Evolutionary conservation across 1,140 invertebrate genomes (phyloP), one percentile per base, ranked within the genome.

Genomic region (Sweltsa coloradensis): DNA sequence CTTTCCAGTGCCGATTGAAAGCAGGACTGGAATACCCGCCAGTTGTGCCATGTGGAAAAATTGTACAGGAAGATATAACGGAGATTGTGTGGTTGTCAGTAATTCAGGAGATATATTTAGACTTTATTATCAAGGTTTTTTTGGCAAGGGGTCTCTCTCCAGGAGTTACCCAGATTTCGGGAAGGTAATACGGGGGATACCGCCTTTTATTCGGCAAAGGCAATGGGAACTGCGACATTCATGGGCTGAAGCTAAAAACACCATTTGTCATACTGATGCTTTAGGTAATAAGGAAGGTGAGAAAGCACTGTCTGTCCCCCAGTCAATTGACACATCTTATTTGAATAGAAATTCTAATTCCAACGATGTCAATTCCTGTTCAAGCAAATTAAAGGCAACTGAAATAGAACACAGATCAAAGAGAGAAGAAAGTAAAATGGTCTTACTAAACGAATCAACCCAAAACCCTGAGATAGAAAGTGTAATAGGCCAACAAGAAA

Each of bases 111-210:
- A 79, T 55, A 77, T 83, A 56, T 62, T 64, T 54, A 62, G 67
- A 22, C 1, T 51, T 46, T 45, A 34, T 51, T 52, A 52, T 16
- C 34, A 70, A 67, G 82, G 83, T 7, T 81, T 70, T 61, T 86
- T 81, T 67, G 83, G 83, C 1, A 84, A 84, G 69, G 79, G 79
- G 24, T 76, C 73, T 25, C 57, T 71, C 9, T 83, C 79, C 1
- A 67, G 74, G 31, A 73, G 75, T 26, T 70, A 67, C 52, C 80
- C 79, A 24, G 60, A 60, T 22, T 67, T 68, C 54, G 61, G 64
- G 11, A 65, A 66, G 56, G 45, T 53, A 31, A 59, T 52, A 36
- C 61, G 60, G 34, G 63, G 62, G 41, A 54, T 58, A 29, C 70
- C 69, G 19, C 60, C 62, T 25, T 60, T 77, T 47, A 60, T 78